Conservation (phyloP, 2,113 vertebrate genomes). For the Eolophus roseicapilla region DNA sequence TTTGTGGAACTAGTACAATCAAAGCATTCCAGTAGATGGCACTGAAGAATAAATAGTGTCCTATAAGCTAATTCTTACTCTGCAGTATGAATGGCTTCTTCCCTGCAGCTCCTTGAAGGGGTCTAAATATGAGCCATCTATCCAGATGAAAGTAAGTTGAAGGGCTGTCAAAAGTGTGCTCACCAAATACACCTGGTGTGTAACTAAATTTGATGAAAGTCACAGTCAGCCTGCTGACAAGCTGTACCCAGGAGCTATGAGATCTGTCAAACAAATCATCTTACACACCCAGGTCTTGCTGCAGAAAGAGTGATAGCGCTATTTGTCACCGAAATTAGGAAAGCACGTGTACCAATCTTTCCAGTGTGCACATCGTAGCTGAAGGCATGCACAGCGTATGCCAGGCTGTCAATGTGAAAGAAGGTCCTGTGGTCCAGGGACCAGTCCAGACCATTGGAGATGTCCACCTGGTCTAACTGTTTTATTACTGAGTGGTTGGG, state of each 20-base stretch:
- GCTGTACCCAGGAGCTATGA: neutral
- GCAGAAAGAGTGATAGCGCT: neutral
- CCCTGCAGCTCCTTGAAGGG: neutral
- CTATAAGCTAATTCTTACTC: neutral
- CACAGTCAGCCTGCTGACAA: neutral
- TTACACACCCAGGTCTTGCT: neutral
- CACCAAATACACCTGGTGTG: neutral
- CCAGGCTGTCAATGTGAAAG: conserved; percentile 87
- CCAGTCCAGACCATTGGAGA: conserved; percentile 91
- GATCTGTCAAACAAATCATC: neutral
- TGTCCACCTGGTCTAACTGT: conserved; percentile 78
- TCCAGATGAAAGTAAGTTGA: neutral
- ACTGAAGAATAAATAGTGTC: conserved; percentile 21
- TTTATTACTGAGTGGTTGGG: conserved; percentile 68
- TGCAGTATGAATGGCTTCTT: neutral
- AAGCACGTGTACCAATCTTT: conserved; percentile 57
- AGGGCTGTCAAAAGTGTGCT: neutral
- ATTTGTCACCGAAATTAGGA: neutral
- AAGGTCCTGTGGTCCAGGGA: conserved; percentile 83
- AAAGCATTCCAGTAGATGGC: conserved; percentile 43
- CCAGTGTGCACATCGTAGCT: conserved; percentile 80
- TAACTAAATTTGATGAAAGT: neutral
- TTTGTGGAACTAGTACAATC: neutral
- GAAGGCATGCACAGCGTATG: conserved; percentile 79
- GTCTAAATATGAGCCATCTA: neutral